A percentile compares a stretch with the other conserved stretches of the same genome.
These are phyloP conservation scores for Orientallactaga sibirica DNA, from an alignment of 2,797 vertebrate species.

Conservation along the genomic window DNA sequence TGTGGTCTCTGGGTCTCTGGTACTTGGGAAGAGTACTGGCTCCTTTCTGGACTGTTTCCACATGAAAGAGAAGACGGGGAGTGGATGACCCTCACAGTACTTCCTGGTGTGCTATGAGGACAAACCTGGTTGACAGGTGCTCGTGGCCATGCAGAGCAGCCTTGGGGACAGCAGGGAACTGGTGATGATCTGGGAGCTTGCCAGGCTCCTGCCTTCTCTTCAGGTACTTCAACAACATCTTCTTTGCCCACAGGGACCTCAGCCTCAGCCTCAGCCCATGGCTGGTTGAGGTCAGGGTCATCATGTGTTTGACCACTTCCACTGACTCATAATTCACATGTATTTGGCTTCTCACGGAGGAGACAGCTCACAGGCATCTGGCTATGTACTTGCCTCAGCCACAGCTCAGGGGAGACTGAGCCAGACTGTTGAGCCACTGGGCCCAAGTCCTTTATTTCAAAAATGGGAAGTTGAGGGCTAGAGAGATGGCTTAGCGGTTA, in stretches of 20 bases:
- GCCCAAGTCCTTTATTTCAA: neutral
- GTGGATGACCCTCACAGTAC: neutral
- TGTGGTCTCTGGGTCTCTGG: fast-evolving
- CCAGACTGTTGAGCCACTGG: neutral
- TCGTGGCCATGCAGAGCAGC: neutral
- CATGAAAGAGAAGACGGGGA: no score
- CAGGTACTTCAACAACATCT: neutral
- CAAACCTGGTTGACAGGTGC: neutral
- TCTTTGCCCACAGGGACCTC: neutral
- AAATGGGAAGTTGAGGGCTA: neutral
- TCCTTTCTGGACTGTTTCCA: neutral
- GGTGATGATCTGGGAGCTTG: neutral
- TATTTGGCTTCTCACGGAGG: neutral
- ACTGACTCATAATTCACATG: neutral
- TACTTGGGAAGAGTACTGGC: no score
- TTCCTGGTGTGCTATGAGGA: neutral
- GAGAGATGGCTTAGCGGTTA: no score
- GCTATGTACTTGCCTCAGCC: neutral
- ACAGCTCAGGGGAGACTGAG: neutral
- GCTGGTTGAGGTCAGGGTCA: neutral
- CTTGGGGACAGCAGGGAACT: neutral
- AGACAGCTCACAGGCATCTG: neutral
- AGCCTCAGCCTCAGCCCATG: neutral
- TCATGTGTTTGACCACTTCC: no score
- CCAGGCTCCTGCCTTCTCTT: neutral